Base-by-base conservation (phyloP, 2,113 vertebrate genomes). In the Axis porcinus region DNA sequence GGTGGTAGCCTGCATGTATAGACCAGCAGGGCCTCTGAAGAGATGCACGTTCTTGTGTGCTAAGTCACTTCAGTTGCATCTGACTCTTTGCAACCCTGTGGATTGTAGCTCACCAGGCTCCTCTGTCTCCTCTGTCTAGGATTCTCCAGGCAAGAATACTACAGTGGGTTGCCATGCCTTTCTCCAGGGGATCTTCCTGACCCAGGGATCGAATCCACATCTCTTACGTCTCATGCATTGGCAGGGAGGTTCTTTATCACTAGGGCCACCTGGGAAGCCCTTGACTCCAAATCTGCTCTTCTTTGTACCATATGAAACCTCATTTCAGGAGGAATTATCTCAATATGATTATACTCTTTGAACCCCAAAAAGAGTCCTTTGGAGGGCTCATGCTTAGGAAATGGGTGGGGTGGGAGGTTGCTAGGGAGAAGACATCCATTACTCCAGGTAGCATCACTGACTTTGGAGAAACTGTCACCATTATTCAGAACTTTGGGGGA, bases 341-440 rank as follows among this genome's bases (percentile, higher is more conserved):
- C 64, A 58, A 82, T 28, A 64, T 58, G 6, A n/a, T 50, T 16
- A 55, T 30, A 36, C 11, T 83, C 76, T 81, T n/a, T 1, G 19
- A 93, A 93, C 10, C 7, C 16, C 43, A 86, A 76, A 6, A 28
- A 88, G 45, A 93, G 17, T 45, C 27, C 23, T 62, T 92, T 36
- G 30, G 40, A 28, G 57, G 19, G 0, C 21, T 50, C 47, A 30
- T 54, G 40, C 60, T n/a, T 43, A 87, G 36, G 33, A 76, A 55
- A 57, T 28, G 17, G 57, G 47, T 50, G 47, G 23, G 67, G 67
- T 0, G 2, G 3, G 3, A 19, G 6, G 4, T 17, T 30, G n/a
- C 12, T 47, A 25, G 30, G 13, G 11, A 90, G 85, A 76, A 28
- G 83, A 27, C 57, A 58, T 33, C 5, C 47, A 13, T 87, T 78